These are phyloP conservation scores for Caenorhabditis drosophilae DNA, from an alignment of 2,888 invertebrate genomes.

Conservation along the genomic window DNA sequence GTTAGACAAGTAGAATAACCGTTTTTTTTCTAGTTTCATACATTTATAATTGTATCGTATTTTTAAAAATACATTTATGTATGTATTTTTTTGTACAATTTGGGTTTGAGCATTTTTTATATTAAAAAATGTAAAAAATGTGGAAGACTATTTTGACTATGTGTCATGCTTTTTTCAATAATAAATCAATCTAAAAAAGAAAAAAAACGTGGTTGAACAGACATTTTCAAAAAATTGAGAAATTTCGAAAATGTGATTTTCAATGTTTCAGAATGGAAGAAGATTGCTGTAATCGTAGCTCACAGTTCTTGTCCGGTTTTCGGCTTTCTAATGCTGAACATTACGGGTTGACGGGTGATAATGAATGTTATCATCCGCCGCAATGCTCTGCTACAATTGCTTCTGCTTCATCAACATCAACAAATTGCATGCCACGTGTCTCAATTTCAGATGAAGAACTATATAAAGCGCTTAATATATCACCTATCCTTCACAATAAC, in stretches of 20 bases:
- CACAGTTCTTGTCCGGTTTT: conserved; percentile 18
- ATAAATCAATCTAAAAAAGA: too few species aligned
- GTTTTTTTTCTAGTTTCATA: background rate
- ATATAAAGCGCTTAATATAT: conserved; percentile 28
- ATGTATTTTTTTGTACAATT: too few species aligned
- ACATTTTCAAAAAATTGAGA: background rate
- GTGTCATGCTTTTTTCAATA: too few species aligned
- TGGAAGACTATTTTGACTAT: too few species aligned
- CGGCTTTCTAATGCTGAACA: conserved; percentile 10
- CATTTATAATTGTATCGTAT: background rate
- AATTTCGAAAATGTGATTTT: too few species aligned
- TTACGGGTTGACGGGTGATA: conserved; percentile 23
- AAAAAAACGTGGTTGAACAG: background rate
- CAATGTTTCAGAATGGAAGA: conserved; percentile 16
- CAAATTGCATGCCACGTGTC: conserved; percentile 17
- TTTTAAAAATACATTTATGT: background rate
- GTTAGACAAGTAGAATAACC: too few species aligned
- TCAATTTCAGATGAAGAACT: conserved; percentile 31
- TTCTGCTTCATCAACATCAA: background rate
- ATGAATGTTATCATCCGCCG: conserved; percentile 9
- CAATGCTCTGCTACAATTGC: background rate
- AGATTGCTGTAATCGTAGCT: conserved; percentile 9
- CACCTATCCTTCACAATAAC: conserved; percentile 6
- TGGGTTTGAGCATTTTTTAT: background rate
- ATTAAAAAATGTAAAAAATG: too few species aligned